phyloP scores from a whole-genome alignment of 2,797 vertebrate genomes.

The Odontamblyopus lacepedii region DNA sequence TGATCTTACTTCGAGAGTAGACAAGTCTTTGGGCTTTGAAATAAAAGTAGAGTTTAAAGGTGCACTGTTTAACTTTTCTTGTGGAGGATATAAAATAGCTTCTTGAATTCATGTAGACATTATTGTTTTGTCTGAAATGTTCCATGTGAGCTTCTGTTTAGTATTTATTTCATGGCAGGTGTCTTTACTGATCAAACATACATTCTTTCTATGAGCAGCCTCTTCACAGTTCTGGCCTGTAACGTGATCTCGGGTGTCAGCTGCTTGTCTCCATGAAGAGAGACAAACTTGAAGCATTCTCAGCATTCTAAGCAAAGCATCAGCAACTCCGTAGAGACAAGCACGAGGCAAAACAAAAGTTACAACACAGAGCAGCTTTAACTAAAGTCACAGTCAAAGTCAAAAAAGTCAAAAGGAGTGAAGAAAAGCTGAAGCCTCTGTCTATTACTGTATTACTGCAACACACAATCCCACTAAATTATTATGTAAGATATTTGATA shows the following conservation, averaged over 20 bases:
- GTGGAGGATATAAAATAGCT: not conserved
- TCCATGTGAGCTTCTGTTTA: too few relatives aligned
- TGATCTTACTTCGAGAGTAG: constrained; percentile 12
- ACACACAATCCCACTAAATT: not conserved
- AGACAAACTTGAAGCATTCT: not conserved
- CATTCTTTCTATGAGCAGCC: not conserved
- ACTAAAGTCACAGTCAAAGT: not conserved
- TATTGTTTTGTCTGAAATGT: too few relatives aligned
- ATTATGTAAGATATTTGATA: constrained; percentile 1
- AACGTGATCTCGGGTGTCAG: not conserved
- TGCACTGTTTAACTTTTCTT: not conserved
- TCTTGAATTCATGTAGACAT: too few relatives aligned
- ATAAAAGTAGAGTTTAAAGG: not conserved
- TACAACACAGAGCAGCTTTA: not conserved
- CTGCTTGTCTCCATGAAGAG: not conserved
- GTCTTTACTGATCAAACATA: not conserved
- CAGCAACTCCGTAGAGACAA: not conserved
- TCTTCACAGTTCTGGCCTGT: not conserved
- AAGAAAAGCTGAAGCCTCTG: too few relatives aligned
- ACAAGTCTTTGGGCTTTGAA: constrained; percentile 15
- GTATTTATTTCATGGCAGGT: too few relatives aligned
- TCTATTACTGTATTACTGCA: not conserved
- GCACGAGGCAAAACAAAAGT: not conserved
- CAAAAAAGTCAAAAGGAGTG: too few relatives aligned
- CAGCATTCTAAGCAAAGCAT: not conserved